Evolutionary conservation across 2,113 vertebrate species (phyloP).

Genomic region (Noturus placidus): DNA sequence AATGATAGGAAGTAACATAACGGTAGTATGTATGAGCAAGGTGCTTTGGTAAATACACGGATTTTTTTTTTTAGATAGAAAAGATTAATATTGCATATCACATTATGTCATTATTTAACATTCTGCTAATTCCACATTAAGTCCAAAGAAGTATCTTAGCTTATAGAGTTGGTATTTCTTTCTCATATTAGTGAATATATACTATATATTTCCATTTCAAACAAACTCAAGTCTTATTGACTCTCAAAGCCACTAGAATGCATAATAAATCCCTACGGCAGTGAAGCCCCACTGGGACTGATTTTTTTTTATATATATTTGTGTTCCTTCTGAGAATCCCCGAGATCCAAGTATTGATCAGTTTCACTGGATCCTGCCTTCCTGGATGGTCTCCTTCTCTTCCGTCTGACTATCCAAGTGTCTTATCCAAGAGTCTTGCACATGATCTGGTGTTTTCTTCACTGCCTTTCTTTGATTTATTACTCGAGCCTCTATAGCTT

Average conservation of each 20-base stretch:
- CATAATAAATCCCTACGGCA: not conserved
- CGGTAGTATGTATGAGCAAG: not conserved
- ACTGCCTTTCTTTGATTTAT: not conserved
- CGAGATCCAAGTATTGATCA: not conserved
- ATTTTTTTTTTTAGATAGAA: not conserved
- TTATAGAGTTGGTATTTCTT: not conserved
- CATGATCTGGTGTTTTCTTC: not conserved
- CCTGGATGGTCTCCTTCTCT: not conserved
- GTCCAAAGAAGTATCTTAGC: not conserved
- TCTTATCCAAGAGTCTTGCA: no score
- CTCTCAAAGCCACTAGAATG: not conserved
- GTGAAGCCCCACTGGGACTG: not conserved
- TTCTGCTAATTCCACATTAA: not conserved
- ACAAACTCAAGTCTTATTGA: not conserved
- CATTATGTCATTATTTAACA: not conserved
- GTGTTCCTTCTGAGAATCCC: not conserved
- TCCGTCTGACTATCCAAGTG: not conserved
- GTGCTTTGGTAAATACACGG: not conserved
- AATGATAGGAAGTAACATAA: not conserved
- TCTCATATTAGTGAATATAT: not conserved
- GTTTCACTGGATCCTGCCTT: not conserved
- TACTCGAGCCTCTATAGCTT: not conserved
- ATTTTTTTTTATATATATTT: not conserved
- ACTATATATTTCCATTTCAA: constrained; percentile 6
- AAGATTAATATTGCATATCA: not conserved